phyloP scores from a whole-genome alignment of 2,797 vertebrate species.

The Thamnophis elegans region DNA sequence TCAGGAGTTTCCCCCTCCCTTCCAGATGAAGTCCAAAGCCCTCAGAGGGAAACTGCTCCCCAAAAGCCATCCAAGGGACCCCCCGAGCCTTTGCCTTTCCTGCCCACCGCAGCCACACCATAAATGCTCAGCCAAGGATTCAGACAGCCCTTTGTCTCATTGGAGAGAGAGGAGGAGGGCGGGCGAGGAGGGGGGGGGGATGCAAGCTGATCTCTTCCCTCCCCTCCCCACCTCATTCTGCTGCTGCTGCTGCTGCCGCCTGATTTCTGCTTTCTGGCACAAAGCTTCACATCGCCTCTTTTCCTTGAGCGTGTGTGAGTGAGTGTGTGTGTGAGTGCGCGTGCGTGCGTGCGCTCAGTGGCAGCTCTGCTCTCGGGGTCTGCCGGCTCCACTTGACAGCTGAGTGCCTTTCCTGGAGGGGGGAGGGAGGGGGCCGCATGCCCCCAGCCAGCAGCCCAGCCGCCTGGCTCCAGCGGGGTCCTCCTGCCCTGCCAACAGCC shows the following conservation, averaged over 20 bases:
- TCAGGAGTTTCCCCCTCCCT: slow-evolving; percentile 27
- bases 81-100: slow-evolving; percentile 40
- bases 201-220: background rate
- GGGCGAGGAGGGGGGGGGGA: background rate
- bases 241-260: background rate
- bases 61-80: slow-evolving; percentile 26
- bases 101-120: slow-evolving; percentile 41
- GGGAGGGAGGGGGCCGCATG: background rate
- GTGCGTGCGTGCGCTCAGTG: background rate
- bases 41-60: slow-evolving; percentile 54
- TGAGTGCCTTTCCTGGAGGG: background rate
- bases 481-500: background rate
- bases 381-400: background rate
- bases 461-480: background rate
- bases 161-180: slow-evolving; percentile 36
- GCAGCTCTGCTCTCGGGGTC: background rate
- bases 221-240: background rate
- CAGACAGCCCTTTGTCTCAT: slow-evolving; percentile 54
- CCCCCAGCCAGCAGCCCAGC: background rate
- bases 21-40: slow-evolving; percentile 49
- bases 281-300: slow-evolving; percentile 5
- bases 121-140: slow-evolving; percentile 50
- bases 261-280: background rate
- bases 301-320: background rate
- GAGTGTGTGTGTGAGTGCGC: too few species aligned